Evolutionary conservation across 2,113 vertebrate species (phyloP).

Genomic region (Xyrauchen texanus): DNA sequence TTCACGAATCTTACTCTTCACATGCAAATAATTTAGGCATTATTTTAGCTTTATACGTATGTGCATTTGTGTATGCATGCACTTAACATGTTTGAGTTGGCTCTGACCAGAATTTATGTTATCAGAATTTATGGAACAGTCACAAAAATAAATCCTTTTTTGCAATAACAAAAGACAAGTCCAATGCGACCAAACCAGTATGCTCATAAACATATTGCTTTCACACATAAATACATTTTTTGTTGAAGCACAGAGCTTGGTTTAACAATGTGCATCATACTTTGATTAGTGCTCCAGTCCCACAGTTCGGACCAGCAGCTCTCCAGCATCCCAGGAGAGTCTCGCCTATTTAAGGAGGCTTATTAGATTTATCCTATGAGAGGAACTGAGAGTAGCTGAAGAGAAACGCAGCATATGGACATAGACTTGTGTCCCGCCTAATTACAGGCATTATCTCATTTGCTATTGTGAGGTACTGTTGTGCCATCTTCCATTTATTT

Average conservation of each 20-base stretch:
- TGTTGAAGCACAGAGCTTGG: conserved; percentile 13
- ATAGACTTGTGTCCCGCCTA: conserved; percentile 78
- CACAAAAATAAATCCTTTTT: too few relatives aligned
- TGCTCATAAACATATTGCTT: not conserved
- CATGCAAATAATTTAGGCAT: too few relatives aligned
- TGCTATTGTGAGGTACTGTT: conserved; percentile 88
- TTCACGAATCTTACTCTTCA: too few relatives aligned
- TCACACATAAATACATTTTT: not conserved
- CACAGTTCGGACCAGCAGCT: conserved; percentile 28
- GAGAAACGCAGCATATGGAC: conserved; percentile 81
- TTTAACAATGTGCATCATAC: conserved; percentile 7
- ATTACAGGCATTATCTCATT: conserved; percentile 92
- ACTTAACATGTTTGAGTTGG: too few relatives aligned
- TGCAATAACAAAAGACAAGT: too few relatives aligned
- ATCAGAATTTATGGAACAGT: too few relatives aligned
- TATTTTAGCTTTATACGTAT: too few relatives aligned
- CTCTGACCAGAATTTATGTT: too few relatives aligned
- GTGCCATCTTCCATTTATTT: conserved; percentile 97
- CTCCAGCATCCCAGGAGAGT: conserved; percentile 53
- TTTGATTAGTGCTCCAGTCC: not conserved
- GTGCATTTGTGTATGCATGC: too few relatives aligned
- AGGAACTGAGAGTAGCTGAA: conserved; percentile 62
- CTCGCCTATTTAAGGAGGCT: conserved; percentile 59
- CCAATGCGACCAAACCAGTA: too few relatives aligned
- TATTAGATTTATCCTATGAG: conserved; percentile 72